Base-by-base conservation (phyloP, 2,888 invertebrate species). In the Dicycla oo region DNA sequence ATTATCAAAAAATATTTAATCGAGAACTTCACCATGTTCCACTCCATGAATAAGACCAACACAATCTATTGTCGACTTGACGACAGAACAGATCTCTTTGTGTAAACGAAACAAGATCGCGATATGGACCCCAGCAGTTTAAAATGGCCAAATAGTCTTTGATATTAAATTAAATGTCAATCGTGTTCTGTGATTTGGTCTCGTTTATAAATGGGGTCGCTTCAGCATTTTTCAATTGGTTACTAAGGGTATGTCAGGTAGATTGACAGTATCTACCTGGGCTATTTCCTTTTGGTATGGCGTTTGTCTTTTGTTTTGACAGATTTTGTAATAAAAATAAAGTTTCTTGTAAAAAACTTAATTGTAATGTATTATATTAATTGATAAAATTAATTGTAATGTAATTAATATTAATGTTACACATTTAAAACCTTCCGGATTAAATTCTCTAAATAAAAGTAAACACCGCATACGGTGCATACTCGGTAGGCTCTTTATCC, bases 111-210 rank as follows among this genome's bases (percentile, higher is more conserved):
- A 69, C 60, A 69, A 76, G 76, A 85, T 86, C 70, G 60, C 34
- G 86, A 86, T 86, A 86, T 76, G 72, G 49, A 64, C 15, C 63
- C 68, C 58, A 62, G 72, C 67, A 72, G 73, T 83, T 74, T 66
- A 74, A 79, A 86, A 77, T 77, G 62, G 47, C 63, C 66, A 69
- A 73, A 78, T 54, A 43, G 61, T 64, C 57, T 86, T 76, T 75
- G 76, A 68, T 72, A 62, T 72, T 66, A 81, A 83, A 85, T 83
- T 81, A 71, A 78, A 85, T 69, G 78, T 64, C 83, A 82, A 83
- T 76, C 78, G 73, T 66, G 20, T 40, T 62, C 40, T 47, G 57
- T 15, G 47, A 57, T 57, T 71, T 62, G 18, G 43, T 47, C 40
- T 56, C 34, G 15, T 15, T 67, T 60, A 23, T 5, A 56, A 72